Evolutionary conservation across 2,797 vertebrate genomes (phyloP), one percentile per base, ranked within the genome.

Genomic region (Alfaro cultratus): DNA sequence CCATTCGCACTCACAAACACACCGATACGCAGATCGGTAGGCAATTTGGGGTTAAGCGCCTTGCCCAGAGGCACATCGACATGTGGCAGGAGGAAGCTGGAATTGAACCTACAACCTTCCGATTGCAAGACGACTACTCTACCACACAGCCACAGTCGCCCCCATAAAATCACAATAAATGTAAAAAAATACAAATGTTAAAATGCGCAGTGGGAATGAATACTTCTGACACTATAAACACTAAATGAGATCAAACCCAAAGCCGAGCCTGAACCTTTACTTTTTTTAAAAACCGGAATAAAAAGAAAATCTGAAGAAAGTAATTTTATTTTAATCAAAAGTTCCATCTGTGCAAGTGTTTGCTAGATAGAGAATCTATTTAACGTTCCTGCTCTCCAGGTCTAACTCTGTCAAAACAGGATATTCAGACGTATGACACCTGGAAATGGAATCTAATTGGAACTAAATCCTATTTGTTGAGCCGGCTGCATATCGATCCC

Each of bases 361-460:
- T 60, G 73, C 60, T 8, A 57, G 67, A 47, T 77, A 79, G 75
- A 87, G 82, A 76, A 39, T 53, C 34, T 80, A 82, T 89, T 86
- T 83, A 75, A 83, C 67, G 74, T 84, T 79, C 82, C 67, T 82
- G 75, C 80, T 89, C 46, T 70, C 70, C 78, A 60, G 79, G 78
- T 76, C 60, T 75, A 80, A 71, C 73, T 83, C 78, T 80, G 82
- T 89, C 83, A 90, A 90, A 93, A 88, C 77, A 81, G 88, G 91
- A 92, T 86, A 86, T 91, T 90, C 89, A 84, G 84, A 70, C 89
- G 88, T 88, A 89, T 86, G 87, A 88, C 85, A 91, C 83, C 85
- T 89, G 82, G 82, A 93, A 93, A 92, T 92, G 87, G 85, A 88
- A 92, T 92, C 86, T 92, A 87, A 91, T 82, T 89, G 77, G 85